phyloP scores from a whole-genome alignment of 2,888 invertebrate genomes.

The Eueremaeus valkanovi region DNA sequence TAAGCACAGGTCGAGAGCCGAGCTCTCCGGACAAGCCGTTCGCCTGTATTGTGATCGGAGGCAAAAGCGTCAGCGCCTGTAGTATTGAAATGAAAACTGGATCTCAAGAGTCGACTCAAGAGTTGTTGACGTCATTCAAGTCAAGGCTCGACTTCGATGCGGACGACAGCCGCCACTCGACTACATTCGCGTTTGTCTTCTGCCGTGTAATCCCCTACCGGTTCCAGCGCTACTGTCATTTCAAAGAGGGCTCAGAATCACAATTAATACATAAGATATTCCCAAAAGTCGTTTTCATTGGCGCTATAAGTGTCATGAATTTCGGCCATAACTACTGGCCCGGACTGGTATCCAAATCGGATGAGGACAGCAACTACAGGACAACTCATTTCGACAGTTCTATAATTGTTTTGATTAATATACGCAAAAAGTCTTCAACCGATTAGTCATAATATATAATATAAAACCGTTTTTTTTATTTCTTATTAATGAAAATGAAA shows the following conservation, averaged over 20 bases:
- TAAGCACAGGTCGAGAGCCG: background rate
- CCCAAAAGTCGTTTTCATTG: slow-evolving; percentile 6
- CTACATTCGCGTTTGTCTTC: slow-evolving; percentile 12
- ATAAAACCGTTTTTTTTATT: background rate
- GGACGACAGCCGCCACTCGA: background rate
- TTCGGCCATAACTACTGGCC: slow-evolving; percentile 25
- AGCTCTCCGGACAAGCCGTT: background rate
- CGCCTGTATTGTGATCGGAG: background rate
- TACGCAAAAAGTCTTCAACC: background rate
- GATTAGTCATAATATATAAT: no score
- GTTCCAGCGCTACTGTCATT: slow-evolving; percentile 18
- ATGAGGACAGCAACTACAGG: slow-evolving; percentile 24
- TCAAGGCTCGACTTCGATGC: slow-evolving; percentile 14
- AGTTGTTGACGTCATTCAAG: slow-evolving; percentile 22
- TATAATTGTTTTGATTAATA: slow-evolving; percentile 14
- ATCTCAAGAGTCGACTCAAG: background rate
- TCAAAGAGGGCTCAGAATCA: slow-evolving; percentile 24
- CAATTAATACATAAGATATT: slow-evolving; percentile 13
- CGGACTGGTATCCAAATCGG: background rate
- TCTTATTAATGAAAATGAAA: no score
- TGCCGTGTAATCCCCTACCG: slow-evolving; percentile 22
- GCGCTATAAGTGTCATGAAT: slow-evolving; percentile 12
- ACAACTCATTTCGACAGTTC: slow-evolving; percentile 23
- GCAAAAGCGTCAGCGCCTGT: slow-evolving; percentile 1
- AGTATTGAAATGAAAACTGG: slow-evolving; percentile 19